These are phyloP conservation scores for Chelon auratus DNA, from an alignment of 2,797 vertebrate species.

Conservation along the genomic window DNA sequence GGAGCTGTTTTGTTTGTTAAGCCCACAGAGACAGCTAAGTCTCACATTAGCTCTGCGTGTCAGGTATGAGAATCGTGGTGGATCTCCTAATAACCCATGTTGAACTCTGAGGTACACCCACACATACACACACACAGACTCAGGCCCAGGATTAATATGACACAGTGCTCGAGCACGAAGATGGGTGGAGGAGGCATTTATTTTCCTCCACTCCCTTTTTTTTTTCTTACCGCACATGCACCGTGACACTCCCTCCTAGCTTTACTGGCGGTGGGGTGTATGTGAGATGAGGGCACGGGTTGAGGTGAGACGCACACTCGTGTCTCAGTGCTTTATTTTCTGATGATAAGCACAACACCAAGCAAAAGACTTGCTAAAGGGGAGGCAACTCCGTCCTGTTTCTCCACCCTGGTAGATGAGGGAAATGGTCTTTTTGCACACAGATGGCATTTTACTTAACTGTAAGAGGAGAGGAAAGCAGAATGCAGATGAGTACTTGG, in stretches of 20 bases:
- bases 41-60: conserved; percentile 43
- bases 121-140: conserved; percentile 29
- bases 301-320: conserved; percentile 50
- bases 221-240: conserved; percentile 8
- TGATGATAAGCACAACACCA: conserved; percentile 11
- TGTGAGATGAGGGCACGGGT: conserved; percentile 37
- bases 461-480: conserved; percentile 62
- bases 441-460: conserved; percentile 77
- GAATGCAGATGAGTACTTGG: conserved; percentile 53
- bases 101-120: conserved; percentile 19
- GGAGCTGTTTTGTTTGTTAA: conserved; percentile 19
- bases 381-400: conserved; percentile 12
- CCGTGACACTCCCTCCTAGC: conserved; percentile 59
- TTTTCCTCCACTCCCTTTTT: conserved; percentile 40
- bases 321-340: conserved; percentile 26
- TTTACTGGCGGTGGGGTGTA: conserved; percentile 35
- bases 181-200: conserved; percentile 64
- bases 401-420: conserved; percentile 23
- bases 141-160: conserved; percentile 59
- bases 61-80: conserved; percentile 39
- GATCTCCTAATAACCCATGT: conserved; percentile 43
- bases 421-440: conserved; percentile 76
- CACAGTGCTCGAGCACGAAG: conserved; percentile 62
- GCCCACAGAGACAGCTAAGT: conserved; percentile 30
- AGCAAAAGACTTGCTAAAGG: conserved; percentile 6